phyloP scores from a whole-genome alignment of 2,113 vertebrate species.

The Peromyscus leucopus region DNA sequence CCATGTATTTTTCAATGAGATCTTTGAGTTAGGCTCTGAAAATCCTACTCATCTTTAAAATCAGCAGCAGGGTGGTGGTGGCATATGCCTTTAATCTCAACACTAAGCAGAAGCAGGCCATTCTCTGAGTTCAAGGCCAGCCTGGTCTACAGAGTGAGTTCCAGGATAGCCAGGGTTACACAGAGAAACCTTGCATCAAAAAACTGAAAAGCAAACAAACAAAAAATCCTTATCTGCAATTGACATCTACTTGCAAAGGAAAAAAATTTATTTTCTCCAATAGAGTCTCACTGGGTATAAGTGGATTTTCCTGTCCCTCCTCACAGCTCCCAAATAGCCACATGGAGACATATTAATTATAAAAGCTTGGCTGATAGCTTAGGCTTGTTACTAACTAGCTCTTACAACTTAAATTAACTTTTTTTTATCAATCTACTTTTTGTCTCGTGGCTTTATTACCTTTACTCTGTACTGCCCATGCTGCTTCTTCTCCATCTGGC shows the following conservation, averaged over 20 bases:
- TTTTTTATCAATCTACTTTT: not conserved
- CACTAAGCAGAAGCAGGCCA: not conserved
- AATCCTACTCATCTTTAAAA: conserved; percentile 10
- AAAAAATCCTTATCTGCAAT: not conserved
- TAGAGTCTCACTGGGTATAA: not conserved
- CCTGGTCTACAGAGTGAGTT: not conserved
- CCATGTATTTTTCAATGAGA: not conserved
- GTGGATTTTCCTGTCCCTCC: not conserved
- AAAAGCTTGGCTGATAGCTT: not conserved
- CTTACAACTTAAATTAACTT: not conserved
- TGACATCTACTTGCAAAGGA: not conserved
- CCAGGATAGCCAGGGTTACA: not conserved
- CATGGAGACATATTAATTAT: not conserved
- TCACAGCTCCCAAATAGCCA: not conserved
- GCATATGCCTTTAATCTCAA: not conserved
- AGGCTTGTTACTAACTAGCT: not conserved
- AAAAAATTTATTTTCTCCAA: not conserved
- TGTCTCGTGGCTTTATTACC: not conserved
- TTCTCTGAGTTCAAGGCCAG: not conserved
- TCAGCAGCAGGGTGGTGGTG: not conserved
- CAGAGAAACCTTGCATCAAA: not conserved
- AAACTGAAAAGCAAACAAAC: not conserved
- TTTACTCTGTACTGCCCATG: not conserved
- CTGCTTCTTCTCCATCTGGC: too few relatives aligned
- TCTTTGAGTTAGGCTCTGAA: conserved; percentile 19